A percentile compares a stretch with the other conserved stretches of the same genome.
Conservation (phyloP, 2,113 vertebrate species). For the Oenanthe oenanthe region DNA sequence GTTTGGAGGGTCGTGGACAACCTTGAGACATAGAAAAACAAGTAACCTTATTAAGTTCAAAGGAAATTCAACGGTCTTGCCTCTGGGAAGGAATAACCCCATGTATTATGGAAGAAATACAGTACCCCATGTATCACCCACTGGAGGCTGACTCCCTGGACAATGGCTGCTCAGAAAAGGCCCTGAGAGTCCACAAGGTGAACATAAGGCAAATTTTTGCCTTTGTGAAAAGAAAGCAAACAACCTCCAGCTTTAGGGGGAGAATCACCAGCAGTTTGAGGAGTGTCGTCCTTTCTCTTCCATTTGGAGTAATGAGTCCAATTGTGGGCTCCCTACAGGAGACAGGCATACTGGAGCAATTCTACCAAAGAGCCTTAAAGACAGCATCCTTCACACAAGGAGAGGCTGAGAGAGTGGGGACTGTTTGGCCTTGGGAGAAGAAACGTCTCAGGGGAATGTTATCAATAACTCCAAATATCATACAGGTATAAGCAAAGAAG, state of each 20-base stretch:
- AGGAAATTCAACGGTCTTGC: background rate
- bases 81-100: background rate
- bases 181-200: background rate
- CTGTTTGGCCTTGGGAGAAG: background rate
- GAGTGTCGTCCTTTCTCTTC: background rate
- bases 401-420: background rate
- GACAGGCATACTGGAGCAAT: background rate
- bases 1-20: fast-evolving
- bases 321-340: background rate
- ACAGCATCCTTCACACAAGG: background rate
- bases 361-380: background rate
- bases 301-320: background rate
- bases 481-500: background rate
- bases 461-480: background rate
- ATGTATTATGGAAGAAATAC: background rate
- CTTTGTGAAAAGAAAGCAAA: background rate
- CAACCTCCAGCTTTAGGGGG: background rate
- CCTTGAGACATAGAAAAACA: background rate
- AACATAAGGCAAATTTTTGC: background rate
- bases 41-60: background rate
- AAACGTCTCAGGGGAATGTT: background rate
- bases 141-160: background rate
- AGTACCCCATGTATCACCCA: background rate
- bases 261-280: background rate
- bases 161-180: background rate